Evolutionary conservation across 2,797 vertebrate genomes (phyloP), one percentile per base, ranked within the genome.

Genomic region (Lerista edwardsae): DNA sequence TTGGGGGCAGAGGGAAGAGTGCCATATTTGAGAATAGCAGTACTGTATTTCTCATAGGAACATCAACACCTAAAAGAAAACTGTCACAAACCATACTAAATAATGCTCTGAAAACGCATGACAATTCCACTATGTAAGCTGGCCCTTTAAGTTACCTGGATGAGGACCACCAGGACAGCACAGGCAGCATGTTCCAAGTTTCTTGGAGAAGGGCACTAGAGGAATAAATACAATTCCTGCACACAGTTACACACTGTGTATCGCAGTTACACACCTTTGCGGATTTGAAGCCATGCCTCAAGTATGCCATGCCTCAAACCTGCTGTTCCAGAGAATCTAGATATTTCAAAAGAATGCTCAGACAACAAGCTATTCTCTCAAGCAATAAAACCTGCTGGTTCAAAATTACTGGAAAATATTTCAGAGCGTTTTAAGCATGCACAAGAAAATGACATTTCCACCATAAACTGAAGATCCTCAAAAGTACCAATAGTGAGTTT

Each of bases 271-370:
- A 89, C 69, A 1, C 81, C 88, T 90, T 84, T 83, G 86, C 86
- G 83, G 86, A 51, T 90, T 88, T 90, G 89, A 89, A 80, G 75
- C n/a, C n/a, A n/a, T n/a, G n/a, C 84, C 78, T 44, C 14, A 77
- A 25, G 81, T 84, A 88, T 34, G 80, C 88, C 10, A 86, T 78
- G 85, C 88, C 27, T 85, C 83, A 94, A 92, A 93, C 78, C 61
- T 77, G 71, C 0, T 0, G 39, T 84, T 81, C 79, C 36, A 72
- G 82, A 73, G 67, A 79, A 67, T 76, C 77, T 75, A 83, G 8
- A 61, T 39, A 90, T 91, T 91, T 84, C 85, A 88, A 87, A 89
- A 86, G 74, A 85, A 80, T 72, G 23, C 0, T 79, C 27, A 82
- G 76, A 67, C 74, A 91, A 57, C 29, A 73, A 0, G 0, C 44